Evolutionary conservation across 2,888 invertebrate genomes (phyloP).

Genomic region (Thumatha senex): DNA sequence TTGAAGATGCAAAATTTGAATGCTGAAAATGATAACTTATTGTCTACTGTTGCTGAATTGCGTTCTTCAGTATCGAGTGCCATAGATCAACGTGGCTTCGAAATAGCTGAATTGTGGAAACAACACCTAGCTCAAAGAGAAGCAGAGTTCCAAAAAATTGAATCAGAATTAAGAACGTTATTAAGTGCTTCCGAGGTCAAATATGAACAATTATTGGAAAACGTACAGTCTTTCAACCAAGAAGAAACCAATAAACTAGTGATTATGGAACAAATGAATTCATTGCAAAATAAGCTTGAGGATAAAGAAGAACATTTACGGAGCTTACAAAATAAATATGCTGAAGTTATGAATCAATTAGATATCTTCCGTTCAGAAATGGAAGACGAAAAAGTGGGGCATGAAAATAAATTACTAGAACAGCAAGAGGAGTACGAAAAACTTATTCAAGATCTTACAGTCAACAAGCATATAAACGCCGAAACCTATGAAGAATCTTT

Average conservation of each 20-base stretch:
- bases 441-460: conserved; percentile 55
- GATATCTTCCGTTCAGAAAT: conserved; percentile 73
- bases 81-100: conserved; percentile 86
- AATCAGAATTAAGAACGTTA: conserved; percentile 78
- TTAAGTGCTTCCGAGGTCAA: conserved; percentile 75
- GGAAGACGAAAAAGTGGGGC: conserved; percentile 71
- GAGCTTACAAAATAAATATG: conserved; percentile 69
- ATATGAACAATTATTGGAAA: conserved; percentile 74
- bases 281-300: conserved; percentile 70
- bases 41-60: conserved; percentile 73
- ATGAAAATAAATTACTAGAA: conserved; percentile 68
- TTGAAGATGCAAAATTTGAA: conserved; percentile 64
- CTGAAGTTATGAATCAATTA: conserved; percentile 65
- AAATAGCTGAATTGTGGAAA: conserved; percentile 88
- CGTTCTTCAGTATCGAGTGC: conserved; percentile 76
- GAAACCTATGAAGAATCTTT: conserved; percentile 47
- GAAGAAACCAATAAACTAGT: conserved; percentile 75
- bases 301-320: conserved; percentile 73
- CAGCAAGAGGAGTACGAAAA: conserved; percentile 77
- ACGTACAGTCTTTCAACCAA: conserved; percentile 71
- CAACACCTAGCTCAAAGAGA: conserved; percentile 86
- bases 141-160: conserved; percentile 82
- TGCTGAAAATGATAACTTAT: conserved; percentile 68
- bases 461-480: conserved; percentile 44
- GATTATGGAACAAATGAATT: conserved; percentile 64